Percentiles rank a stretch among this genome's conserved stretches.
Evolutionary conservation across 2,113 vertebrate genomes (phyloP).

Genomic region (Meriones unguiculatus): DNA sequence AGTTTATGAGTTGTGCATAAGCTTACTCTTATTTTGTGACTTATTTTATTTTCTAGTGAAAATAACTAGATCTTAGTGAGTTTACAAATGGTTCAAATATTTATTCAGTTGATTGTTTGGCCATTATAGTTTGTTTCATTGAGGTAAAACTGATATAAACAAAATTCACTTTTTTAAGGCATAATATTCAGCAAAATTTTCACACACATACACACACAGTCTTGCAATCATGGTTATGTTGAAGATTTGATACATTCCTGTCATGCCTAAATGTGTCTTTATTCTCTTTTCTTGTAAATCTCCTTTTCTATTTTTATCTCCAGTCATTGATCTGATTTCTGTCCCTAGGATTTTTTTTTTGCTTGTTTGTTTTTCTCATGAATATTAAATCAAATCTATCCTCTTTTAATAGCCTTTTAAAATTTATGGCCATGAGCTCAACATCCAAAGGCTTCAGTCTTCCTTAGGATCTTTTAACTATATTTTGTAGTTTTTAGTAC

Average conservation of each 20-base stretch:
- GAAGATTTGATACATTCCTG: not conserved
- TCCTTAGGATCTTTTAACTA: not conserved
- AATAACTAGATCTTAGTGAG: constrained; percentile 14
- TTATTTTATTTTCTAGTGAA: no score
- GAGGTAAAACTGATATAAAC: constrained; percentile 23
- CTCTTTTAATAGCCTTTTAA: constrained; percentile 17
- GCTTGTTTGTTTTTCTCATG: not conserved
- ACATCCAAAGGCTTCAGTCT: not conserved
- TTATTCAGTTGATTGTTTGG: not conserved
- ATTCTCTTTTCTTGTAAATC: not conserved
- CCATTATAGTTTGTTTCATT: constrained; percentile 5
- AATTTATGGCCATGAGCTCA: not conserved
- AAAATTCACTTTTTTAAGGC: constrained; percentile 22
- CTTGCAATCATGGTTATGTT: not conserved
- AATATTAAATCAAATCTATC: constrained; percentile 27
- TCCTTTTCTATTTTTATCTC: not conserved
- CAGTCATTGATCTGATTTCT: not conserved
- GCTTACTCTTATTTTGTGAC: constrained; percentile 9
- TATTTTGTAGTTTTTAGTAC: not conserved
- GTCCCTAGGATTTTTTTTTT: not conserved
- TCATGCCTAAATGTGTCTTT: not conserved
- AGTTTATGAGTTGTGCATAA: not conserved
- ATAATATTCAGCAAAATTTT: not conserved
- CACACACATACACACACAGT: not conserved
- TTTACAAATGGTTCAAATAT: constrained; percentile 16